Conservation (phyloP, 2,797 vertebrate species). For the Hydrolagus colliei region DNA sequence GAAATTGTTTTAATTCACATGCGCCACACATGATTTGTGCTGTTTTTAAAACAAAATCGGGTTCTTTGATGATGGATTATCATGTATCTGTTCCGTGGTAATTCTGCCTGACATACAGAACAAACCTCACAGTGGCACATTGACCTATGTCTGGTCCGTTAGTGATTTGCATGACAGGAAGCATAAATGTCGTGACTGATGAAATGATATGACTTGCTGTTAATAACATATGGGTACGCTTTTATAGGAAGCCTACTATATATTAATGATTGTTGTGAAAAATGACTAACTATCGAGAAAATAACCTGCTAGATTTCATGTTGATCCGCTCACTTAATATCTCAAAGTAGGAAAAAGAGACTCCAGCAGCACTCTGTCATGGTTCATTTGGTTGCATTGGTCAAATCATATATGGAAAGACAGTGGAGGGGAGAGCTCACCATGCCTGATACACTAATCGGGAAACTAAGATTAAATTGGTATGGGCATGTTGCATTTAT, state of each 20-base stretch:
- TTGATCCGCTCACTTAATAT: neutral
- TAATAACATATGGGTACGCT: neutral
- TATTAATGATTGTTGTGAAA: neutral
- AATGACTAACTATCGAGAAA: neutral
- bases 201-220: neutral
- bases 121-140: no score
- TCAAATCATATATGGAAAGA: neutral
- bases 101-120: no score
- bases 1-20: no score
- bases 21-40: no score
- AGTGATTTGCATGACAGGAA: no score
- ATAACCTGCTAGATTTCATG: neutral
- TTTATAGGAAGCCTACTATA: neutral
- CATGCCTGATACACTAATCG: constrained; percentile 19
- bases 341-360: neutral
- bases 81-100: no score
- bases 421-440: neutral
- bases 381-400: neutral
- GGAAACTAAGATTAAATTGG: neutral
- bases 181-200: no score
- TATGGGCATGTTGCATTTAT: constrained; percentile 17
- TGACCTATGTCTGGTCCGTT: no score
- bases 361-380: neutral
- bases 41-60: no score
- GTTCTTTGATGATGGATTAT: no score